phyloP scores from a whole-genome alignment of 1,140 invertebrate species.

The Tribolium madens region DNA sequence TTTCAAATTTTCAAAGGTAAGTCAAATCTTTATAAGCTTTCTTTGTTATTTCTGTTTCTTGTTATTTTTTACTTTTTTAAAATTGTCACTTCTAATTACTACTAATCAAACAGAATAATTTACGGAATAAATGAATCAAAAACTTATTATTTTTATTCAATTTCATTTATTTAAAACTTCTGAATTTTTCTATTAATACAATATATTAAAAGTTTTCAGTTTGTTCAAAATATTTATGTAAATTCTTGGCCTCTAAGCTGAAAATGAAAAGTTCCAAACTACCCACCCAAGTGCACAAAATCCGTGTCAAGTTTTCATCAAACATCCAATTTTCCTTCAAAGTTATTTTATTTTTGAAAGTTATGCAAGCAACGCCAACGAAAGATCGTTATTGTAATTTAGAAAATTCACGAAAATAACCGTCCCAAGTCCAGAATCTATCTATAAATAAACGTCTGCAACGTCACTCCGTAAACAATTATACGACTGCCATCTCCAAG shows the following conservation, averaged over 20 bases:
- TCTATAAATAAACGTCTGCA: not conserved
- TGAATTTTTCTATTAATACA: no score
- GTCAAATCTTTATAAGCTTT: no score
- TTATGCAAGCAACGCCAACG: constrained; percentile 3
- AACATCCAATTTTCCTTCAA: not conserved
- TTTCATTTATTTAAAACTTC: no score
- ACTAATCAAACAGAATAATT: no score
- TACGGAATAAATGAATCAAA: no score
- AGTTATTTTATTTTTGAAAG: not conserved
- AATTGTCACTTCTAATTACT: no score
- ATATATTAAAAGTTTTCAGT: no score
- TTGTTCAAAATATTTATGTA: no score
- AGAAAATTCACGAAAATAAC: constrained; percentile 30
- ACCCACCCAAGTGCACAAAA: not conserved
- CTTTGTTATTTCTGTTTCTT: no score
- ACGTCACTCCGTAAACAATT: constrained; percentile 4
- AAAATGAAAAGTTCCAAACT: not conserved
- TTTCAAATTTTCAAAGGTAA: no score
- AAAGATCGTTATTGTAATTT: constrained; percentile 26
- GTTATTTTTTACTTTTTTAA: no score
- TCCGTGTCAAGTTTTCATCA: not conserved
- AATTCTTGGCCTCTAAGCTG: not conserved
- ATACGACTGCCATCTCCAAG: not conserved
- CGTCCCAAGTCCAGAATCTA: constrained; percentile 13
- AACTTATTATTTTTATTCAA: no score